Conservation (phyloP, 1,140 invertebrate species). For the Popillia japonica region DNA sequence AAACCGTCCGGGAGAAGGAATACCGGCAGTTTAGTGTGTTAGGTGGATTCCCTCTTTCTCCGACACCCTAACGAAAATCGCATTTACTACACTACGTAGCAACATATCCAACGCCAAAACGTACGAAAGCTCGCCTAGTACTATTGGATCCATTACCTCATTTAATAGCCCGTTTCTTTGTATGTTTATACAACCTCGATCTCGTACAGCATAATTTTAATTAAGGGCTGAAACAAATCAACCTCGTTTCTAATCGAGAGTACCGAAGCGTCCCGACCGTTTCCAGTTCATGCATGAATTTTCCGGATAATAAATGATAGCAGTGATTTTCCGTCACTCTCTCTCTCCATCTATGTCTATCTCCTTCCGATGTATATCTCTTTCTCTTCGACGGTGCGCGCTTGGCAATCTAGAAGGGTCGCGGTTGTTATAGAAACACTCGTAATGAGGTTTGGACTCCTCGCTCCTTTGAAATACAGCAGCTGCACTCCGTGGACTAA, state of each 20-base stretch:
- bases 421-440: conserved; percentile 54
- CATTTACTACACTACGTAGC: not conserved
- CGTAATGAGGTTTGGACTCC: conserved; percentile 51
- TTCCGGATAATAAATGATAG: conserved; percentile 51
- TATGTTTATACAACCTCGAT: conserved; percentile 31
- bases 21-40: too few species aligned
- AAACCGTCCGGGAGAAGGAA: not conserved
- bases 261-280: conserved; percentile 42
- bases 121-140: not conserved
- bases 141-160: not conserved
- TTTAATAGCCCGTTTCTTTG: conserved; percentile 30
- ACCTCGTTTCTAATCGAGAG: conserved; percentile 37
- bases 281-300: conserved; percentile 50
- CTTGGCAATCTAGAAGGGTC: conserved; percentile 49
- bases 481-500: conserved; percentile 44
- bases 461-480: conserved; percentile 43
- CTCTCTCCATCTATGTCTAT: conserved; percentile 29
- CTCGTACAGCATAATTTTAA: conserved; percentile 36
- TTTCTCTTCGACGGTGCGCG: not conserved
- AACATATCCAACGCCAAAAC: not conserved
- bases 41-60: too few species aligned
- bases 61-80: too few species aligned
- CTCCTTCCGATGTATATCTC: conserved; percentile 45
- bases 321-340: conserved; percentile 43
- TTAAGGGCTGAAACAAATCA: conserved; percentile 36